These are phyloP conservation scores for Chaetodon auriga DNA, from an alignment of 2,113 vertebrate genomes.

Conservation along the genomic window DNA sequence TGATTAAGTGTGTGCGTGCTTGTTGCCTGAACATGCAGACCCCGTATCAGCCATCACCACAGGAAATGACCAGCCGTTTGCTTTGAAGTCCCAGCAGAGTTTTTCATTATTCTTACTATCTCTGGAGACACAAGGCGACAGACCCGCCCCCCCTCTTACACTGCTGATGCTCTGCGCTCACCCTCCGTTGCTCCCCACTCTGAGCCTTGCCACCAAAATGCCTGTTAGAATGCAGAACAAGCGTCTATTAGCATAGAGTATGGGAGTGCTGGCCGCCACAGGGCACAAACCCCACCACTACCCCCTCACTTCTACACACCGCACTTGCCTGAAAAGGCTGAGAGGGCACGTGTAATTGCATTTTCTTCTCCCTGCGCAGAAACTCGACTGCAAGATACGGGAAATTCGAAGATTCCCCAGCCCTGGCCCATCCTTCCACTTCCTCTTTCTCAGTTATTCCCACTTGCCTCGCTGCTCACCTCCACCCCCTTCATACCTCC, in stretches of 20 bases:
- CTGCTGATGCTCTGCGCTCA: constrained; percentile 50
- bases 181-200: constrained; percentile 56
- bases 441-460: constrained; percentile 63
- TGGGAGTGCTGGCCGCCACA: constrained; percentile 61
- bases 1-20: constrained; percentile 67
- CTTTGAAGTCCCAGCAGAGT: constrained; percentile 81
- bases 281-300: constrained; percentile 59
- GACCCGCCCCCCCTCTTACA: constrained; percentile 15
- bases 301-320: constrained; percentile 52
- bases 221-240: constrained; percentile 78
- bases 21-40: constrained; percentile 67
- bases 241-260: constrained; percentile 79
- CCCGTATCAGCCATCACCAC: constrained; percentile 76
- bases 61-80: constrained; percentile 79
- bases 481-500: constrained; percentile 51
- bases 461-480: constrained; percentile 61
- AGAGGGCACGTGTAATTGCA: constrained; percentile 84
- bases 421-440: constrained; percentile 59
- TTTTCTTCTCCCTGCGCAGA: constrained; percentile 77
- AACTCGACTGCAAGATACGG: constrained; percentile 71
- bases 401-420: constrained; percentile 74
- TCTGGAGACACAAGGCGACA: constrained; percentile 65
- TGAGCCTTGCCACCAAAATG: constrained; percentile 60
- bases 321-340: constrained; percentile 72
- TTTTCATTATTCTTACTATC: constrained; percentile 77